Conservation (phyloP, 92 coral and sea anemone species). For the Porites divaricata region DNA sequence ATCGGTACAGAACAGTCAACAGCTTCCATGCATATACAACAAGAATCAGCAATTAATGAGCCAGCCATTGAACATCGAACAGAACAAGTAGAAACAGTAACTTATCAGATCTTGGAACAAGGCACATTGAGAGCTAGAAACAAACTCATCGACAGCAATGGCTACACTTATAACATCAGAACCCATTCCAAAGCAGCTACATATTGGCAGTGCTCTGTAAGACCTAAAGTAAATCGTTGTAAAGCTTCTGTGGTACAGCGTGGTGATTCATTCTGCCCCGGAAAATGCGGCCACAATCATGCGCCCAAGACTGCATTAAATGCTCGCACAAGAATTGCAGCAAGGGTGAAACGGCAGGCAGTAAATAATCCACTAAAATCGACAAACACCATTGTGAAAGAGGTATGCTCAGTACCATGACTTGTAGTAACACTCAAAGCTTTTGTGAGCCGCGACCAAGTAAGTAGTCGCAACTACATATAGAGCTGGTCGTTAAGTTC, state of each 20-base stretch:
- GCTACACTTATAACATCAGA: constrained; percentile 15
- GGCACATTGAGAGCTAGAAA: constrained; percentile 22
- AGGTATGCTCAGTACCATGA: background rate
- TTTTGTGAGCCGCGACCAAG: no score
- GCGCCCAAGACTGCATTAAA: background rate
- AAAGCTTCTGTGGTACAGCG: constrained; percentile 17
- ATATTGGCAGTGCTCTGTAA: constrained; percentile 35
- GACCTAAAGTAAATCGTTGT: constrained; percentile 22
- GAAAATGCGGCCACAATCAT: constrained; percentile 17
- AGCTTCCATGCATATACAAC: background rate
- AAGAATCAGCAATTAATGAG: background rate
- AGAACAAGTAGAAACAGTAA: constrained; percentile 10
- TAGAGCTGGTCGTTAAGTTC: no score
- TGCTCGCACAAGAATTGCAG: background rate
- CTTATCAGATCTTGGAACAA: background rate
- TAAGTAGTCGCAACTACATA: no score
- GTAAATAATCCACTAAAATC: constrained; percentile 8
- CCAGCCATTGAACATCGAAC: background rate
- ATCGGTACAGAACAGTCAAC: background rate
- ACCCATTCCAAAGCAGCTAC: background rate
- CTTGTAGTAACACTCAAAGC: no score
- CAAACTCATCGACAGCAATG: constrained; percentile 14
- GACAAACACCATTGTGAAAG: constrained; percentile 16
- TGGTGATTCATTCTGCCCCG: constrained; percentile 3
- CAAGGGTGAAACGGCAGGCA: constrained; percentile 7